Percentiles rank a stretch among this genome's conserved stretches.
Evolutionary conservation across 2,113 vertebrate species (phyloP).

Genomic region (Petromus typicus): DNA sequence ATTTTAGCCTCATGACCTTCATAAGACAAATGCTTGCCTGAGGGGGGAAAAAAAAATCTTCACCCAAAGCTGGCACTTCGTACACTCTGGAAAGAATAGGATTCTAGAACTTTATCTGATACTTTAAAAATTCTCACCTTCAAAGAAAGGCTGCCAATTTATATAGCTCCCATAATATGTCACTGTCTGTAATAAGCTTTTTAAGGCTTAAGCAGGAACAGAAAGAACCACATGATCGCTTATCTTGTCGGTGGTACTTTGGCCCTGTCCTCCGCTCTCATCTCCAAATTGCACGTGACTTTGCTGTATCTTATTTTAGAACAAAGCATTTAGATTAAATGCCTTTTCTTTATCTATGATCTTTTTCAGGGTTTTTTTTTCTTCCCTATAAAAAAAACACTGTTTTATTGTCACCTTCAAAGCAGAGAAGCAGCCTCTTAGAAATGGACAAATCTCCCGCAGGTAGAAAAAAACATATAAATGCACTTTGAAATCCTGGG

Average conservation of each 20-base stretch:
- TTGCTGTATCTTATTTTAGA: not conserved
- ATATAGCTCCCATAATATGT: not conserved
- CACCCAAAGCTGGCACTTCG: not conserved
- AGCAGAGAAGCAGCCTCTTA: constrained; percentile 36
- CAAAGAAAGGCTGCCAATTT: not conserved
- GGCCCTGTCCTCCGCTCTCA: not conserved
- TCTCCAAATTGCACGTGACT: not conserved
- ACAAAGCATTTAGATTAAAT: not conserved
- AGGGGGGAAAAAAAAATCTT: too few relatives aligned
- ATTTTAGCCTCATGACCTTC: not conserved
- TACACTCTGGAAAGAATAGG: not conserved
- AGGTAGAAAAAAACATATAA: not conserved
- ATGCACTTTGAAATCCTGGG: not conserved
- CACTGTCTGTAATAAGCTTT: not conserved
- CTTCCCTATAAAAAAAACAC: not conserved
- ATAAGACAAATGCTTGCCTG: not conserved
- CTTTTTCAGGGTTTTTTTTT: not conserved
- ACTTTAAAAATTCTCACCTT: not conserved
- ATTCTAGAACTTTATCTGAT: constrained; percentile 15
- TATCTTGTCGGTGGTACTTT: not conserved
- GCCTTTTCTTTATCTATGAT: not conserved
- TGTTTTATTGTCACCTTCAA: constrained; percentile 23
- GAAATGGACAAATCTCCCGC: not conserved
- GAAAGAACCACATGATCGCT: not conserved
- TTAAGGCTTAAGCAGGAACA: not conserved